Conservation (phyloP, 2,888 invertebrate genomes). For the Suillia variegata region DNA sequence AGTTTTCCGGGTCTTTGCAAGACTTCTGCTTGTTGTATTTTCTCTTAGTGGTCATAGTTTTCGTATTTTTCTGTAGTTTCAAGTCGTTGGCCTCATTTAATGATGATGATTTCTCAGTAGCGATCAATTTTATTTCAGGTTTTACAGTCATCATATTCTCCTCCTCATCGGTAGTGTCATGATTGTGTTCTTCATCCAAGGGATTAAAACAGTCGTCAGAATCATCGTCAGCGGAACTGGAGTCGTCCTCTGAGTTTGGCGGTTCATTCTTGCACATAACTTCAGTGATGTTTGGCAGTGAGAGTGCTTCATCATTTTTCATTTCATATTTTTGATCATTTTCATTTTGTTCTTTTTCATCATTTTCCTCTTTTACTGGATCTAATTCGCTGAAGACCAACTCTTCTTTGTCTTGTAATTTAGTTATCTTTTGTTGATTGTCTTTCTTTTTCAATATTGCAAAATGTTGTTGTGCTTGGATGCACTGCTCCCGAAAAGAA, state of each 20-base stretch:
- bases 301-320: not conserved
- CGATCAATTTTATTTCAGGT: too few species aligned
- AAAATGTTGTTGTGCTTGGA: constrained; percentile 4
- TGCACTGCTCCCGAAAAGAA: constrained; percentile 18
- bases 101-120: too few species aligned
- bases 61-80: not conserved
- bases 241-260: too few species aligned
- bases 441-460: not conserved
- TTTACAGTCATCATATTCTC: too few species aligned
- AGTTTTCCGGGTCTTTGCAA: too few species aligned
- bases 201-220: too few species aligned
- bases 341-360: constrained; percentile 8
- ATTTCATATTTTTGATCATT: not conserved
- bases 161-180: too few species aligned
- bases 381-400: too few species aligned
- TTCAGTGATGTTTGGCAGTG: not conserved
- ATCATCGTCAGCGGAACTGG: too few species aligned
- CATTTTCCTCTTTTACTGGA: not conserved
- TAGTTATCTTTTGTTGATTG: not conserved
- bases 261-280: not conserved
- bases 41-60: not conserved
- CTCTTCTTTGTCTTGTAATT: too few species aligned
- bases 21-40: too few species aligned
- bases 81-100: not conserved
- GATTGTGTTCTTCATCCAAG: too few species aligned